A percentile compares a stretch with the other conserved stretches of the same genome.
Conservation (phyloP, 2,797 vertebrate species). For the Brachymystax lenok region DNA sequence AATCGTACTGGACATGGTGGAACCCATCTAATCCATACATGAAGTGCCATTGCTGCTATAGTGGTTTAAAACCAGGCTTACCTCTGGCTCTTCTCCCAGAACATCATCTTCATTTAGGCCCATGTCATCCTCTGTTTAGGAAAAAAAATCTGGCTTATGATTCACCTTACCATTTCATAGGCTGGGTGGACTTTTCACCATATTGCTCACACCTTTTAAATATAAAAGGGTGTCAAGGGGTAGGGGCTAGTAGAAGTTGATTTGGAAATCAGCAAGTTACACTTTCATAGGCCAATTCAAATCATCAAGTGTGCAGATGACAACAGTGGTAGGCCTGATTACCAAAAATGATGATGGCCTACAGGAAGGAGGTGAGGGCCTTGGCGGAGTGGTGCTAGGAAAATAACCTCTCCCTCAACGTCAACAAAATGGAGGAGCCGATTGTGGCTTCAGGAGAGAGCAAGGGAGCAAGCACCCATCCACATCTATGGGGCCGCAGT, state of each 20-base stretch:
- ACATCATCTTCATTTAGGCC: constrained; percentile 71
- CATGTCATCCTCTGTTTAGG: constrained; percentile 67
- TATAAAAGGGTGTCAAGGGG: background rate
- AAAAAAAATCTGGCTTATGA: background rate
- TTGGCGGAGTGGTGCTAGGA: no score
- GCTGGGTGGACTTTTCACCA: background rate
- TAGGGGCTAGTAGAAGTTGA: background rate
- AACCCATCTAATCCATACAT: background rate
- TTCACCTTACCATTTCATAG: background rate
- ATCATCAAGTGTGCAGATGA: no score
- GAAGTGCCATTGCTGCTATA: background rate
- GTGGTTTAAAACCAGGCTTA: constrained; percentile 24
- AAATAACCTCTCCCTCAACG: no score
- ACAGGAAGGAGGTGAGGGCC: no score
- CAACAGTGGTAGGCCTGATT: no score
- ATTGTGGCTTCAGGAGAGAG: no score
- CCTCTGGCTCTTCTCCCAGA: constrained; percentile 71
- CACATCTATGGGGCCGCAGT: no score
- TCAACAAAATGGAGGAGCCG: no score
- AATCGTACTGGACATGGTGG: background rate
- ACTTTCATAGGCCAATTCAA: background rate
- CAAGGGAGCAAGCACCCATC: no score
- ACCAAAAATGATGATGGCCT: no score
- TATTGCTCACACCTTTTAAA: background rate
- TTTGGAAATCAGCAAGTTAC: background rate